Evolutionary conservation across 2,797 vertebrate species (phyloP).

Genomic region (Mallotus villosus): DNA sequence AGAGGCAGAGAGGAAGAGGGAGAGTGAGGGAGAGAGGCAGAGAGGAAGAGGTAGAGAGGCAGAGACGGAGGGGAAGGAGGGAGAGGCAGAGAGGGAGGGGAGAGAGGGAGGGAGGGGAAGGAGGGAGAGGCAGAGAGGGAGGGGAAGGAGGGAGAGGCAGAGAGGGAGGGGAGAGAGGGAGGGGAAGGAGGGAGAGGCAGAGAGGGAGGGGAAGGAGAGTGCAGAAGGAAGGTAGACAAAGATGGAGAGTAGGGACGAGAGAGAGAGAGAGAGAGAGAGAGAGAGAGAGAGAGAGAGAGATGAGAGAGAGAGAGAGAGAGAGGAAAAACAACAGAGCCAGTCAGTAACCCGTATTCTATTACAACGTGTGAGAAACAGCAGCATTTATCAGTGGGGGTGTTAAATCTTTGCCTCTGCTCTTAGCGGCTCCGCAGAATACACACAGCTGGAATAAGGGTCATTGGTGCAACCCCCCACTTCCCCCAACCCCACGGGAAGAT

Average conservation of each 20-base stretch:
- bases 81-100: constrained; percentile 24
- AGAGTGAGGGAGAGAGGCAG: too few species aligned
- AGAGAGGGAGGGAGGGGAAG: too few species aligned
- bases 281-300: constrained; percentile 65
- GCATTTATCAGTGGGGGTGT: constrained; percentile 59
- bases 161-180: constrained; percentile 23
- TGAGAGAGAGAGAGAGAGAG: constrained; percentile 47
- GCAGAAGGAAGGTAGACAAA: too few species aligned
- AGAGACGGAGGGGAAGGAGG: constrained; percentile 12
- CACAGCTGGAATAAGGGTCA: constrained; percentile 58
- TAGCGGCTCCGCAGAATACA: constrained; percentile 33
- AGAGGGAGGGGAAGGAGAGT: too few species aligned
- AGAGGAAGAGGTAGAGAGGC: neutral
- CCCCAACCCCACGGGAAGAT: constrained; percentile 33
- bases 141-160: too few species aligned
- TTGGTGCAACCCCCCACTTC: constrained; percentile 48
- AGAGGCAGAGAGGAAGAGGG: constrained; percentile 3
- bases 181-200: too few species aligned
- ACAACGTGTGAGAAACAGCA: constrained; percentile 48
- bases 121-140: too few species aligned
- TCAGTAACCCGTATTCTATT: neutral
- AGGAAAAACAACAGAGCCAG: neutral
- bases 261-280: constrained; percentile 25
- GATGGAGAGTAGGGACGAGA: constrained; percentile 62
- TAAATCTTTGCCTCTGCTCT: constrained; percentile 58